Conservation (phyloP, 2,113 vertebrate genomes). For the Oryzias melastigma region DNA sequence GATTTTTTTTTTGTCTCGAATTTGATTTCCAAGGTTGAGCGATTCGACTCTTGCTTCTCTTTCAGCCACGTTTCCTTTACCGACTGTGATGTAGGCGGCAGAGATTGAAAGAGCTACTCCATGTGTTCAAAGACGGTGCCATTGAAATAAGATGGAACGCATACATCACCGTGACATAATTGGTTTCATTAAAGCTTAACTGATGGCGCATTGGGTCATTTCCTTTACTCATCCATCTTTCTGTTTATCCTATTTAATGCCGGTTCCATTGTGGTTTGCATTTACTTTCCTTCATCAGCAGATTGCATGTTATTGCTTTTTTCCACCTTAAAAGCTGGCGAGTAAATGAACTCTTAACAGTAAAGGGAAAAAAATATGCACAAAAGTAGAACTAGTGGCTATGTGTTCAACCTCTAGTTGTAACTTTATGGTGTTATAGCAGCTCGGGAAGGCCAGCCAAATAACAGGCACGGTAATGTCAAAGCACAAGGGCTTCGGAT, state of each 20-base stretch:
- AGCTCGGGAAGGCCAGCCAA: conserved; percentile 20
- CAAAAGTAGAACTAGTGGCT: conserved; percentile 8
- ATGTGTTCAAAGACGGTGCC: conserved; percentile 1
- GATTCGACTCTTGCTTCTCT: conserved; percentile 38
- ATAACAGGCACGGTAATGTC: conserved; percentile 20
- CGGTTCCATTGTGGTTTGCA: conserved; percentile 1
- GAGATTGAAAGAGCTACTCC: conserved; percentile 18
- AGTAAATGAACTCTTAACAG: not conserved
- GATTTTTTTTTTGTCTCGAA: conserved; percentile 44
- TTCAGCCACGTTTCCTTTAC: conserved; percentile 35
- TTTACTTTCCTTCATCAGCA: conserved; percentile 30
- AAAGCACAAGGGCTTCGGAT: conserved; percentile 26
- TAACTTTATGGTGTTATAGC: conserved; percentile 18
- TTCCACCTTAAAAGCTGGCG: not conserved
- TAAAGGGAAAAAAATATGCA: conserved; percentile 12
- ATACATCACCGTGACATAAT: conserved; percentile 42
- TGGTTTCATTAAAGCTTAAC: conserved; percentile 35
- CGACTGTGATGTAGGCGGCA: conserved; percentile 7
- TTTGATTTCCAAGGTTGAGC: conserved; percentile 58
- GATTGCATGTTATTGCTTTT: conserved; percentile 9
- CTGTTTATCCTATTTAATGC: conserved; percentile 29
- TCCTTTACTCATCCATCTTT: conserved; percentile 29
- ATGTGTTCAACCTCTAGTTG: conserved; percentile 16
- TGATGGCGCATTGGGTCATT: conserved; percentile 33
- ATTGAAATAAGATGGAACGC: conserved; percentile 14